Conservation (phyloP, 2,888 invertebrate genomes). For the Galerucella calmariensis region DNA sequence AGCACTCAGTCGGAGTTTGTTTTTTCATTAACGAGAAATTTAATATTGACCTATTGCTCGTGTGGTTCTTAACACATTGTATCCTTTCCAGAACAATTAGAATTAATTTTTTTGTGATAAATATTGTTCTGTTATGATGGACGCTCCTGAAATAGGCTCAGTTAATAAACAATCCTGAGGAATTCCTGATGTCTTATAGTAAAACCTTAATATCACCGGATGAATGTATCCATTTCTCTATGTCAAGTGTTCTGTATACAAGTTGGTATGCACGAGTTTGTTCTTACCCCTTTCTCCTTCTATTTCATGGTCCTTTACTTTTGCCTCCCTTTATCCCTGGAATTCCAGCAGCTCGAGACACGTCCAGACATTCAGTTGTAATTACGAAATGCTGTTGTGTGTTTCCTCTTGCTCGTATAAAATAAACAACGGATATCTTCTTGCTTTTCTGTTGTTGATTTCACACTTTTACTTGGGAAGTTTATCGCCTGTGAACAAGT, state of each 20-base stretch:
- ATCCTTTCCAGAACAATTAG: too few relatives aligned
- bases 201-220: slow-evolving; percentile 60
- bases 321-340: slow-evolving; percentile 46
- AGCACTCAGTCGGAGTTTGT: too few relatives aligned
- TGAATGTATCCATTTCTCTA: slow-evolving; percentile 62
- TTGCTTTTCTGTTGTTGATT: slow-evolving; percentile 28
- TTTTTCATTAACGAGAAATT: too few relatives aligned
- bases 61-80: too few relatives aligned
- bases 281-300: slow-evolving; percentile 55
- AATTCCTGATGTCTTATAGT: slow-evolving; percentile 58
- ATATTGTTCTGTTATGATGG: background rate
- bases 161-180: slow-evolving; percentile 57
- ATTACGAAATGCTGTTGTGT: slow-evolving; percentile 60
- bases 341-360: slow-evolving; percentile 62
- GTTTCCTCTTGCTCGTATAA: slow-evolving; percentile 56
- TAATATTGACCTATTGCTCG: too few relatives aligned
- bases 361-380: slow-evolving; percentile 62
- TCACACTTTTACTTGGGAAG: slow-evolving; percentile 28
- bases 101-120: too few relatives aligned
- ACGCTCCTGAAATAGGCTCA: slow-evolving; percentile 34
- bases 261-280: slow-evolving; percentile 57
- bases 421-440: slow-evolving; percentile 55
- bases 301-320: slow-evolving; percentile 38
- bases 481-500: slow-evolving; percentile 22
- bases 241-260: slow-evolving; percentile 52